Evolutionary conservation across 1,140 invertebrate species (phyloP).

Genomic region (Delia radicum): DNA sequence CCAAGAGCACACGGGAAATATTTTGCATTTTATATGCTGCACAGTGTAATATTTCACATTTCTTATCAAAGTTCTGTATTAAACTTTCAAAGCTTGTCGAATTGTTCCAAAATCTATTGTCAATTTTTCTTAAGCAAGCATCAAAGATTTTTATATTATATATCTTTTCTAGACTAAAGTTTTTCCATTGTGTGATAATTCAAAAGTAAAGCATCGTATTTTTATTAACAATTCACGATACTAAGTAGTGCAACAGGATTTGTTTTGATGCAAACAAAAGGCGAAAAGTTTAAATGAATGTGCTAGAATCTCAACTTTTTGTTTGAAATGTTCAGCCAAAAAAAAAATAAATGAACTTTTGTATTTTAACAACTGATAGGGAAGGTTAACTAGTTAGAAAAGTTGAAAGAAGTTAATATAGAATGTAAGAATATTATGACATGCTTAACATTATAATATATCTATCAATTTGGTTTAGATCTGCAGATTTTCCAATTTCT

Average conservation of each 20-base stretch:
- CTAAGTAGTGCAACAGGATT: background rate
- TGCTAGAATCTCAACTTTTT: background rate
- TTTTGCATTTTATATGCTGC: too few relatives aligned
- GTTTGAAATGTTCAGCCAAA: background rate
- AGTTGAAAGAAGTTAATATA: too few relatives aligned
- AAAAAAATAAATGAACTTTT: background rate
- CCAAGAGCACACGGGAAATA: too few relatives aligned
- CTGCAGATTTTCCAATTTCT: too few relatives aligned
- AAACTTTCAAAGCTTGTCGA: background rate
- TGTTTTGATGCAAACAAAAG: background rate
- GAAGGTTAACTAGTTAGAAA: background rate
- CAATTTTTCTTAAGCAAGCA: background rate
- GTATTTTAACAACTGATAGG: background rate
- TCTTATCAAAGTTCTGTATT: background rate
- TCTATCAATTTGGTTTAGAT: too few relatives aligned
- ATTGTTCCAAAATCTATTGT: background rate
- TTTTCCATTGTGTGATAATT: background rate
- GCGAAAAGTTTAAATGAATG: background rate
- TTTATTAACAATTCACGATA: background rate
- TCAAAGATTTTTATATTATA: background rate
- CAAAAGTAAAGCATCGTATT: background rate
- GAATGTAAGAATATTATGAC: too few relatives aligned
- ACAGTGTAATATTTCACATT: too few relatives aligned
- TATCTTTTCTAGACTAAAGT: background rate
- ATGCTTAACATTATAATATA: too few relatives aligned